Percentiles rank a stretch among this genome's conserved stretches.
Evolutionary conservation across 2,797 vertebrate genomes (phyloP).

Genomic region (Anguilla pacifica): DNA sequence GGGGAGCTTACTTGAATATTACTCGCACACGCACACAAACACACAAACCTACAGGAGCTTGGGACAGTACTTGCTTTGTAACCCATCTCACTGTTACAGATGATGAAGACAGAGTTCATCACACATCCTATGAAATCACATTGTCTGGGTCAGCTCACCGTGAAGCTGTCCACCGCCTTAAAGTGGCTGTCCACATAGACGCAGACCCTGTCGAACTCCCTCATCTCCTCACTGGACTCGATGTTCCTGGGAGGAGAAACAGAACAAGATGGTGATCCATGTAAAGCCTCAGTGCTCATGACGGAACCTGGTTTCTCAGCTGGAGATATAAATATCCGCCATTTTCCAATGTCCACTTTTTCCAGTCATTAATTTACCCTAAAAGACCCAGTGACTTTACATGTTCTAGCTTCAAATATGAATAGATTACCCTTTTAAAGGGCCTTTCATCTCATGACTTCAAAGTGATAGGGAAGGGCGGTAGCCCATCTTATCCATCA

Average conservation of each 20-base stretch:
- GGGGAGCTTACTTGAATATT: too few relatives aligned
- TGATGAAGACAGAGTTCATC: neutral
- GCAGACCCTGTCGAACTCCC: constrained; percentile 71
- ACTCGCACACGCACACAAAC: neutral
- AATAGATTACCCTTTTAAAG: neutral
- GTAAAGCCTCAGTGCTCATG: neutral
- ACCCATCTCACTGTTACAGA: neutral
- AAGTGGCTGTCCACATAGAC: constrained; percentile 78
- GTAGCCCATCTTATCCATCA: too few relatives aligned
- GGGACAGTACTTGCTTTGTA: neutral
- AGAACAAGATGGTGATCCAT: neutral
- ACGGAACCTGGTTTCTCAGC: neutral
- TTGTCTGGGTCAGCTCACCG: constrained; percentile 64
- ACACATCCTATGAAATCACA: neutral
- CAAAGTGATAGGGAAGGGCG: neutral
- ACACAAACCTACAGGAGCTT: neutral
- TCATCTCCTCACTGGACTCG: constrained; percentile 73
- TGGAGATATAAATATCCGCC: neutral
- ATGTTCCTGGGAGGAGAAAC: constrained; percentile 64
- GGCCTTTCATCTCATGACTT: neutral
- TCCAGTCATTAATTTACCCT: neutral
- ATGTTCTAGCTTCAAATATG: neutral
- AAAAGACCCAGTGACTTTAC: neutral
- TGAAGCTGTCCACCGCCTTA: constrained; percentile 70
- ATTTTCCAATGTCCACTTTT: neutral